Evolutionary conservation across 1,140 invertebrate species (phyloP).

Genomic region (Thaumatotibia leucotreta): DNA sequence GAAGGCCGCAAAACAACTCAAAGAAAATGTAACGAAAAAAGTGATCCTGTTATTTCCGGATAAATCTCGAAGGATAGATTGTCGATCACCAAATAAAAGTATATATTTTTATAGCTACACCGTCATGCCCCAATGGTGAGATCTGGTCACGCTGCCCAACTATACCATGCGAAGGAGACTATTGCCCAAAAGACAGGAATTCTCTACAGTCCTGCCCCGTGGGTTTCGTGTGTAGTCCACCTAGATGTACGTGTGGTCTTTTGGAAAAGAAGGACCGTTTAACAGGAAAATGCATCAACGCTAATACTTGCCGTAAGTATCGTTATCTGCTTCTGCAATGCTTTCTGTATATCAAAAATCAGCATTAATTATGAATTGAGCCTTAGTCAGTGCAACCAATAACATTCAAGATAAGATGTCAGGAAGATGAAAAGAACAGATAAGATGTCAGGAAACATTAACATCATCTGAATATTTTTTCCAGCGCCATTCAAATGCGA

Average conservation of each 20-base stretch:
- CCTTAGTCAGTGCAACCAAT: too few species aligned
- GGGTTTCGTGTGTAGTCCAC: slow-evolving; percentile 10
- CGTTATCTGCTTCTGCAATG: too few species aligned
- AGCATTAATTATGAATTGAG: too few species aligned
- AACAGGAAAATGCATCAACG: slow-evolving; percentile 21
- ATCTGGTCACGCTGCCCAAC: slow-evolving; percentile 12
- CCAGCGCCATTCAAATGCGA: slow-evolving; percentile 21
- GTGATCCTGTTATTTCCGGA: not conserved
- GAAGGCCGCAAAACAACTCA: too few species aligned
- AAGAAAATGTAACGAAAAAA: too few species aligned
- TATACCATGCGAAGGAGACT: slow-evolving; percentile 14
- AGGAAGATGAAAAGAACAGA: too few species aligned
- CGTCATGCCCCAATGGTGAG: slow-evolving; percentile 10
- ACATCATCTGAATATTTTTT: too few species aligned
- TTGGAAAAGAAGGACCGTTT: slow-evolving; percentile 8
- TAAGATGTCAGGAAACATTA: too few species aligned
- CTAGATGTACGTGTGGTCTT: slow-evolving; percentile 17
- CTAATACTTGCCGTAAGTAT: slow-evolving; percentile 21
- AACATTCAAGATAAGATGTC: too few species aligned
- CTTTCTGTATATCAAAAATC: not conserved
- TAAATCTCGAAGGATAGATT: not conserved
- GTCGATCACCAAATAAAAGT: too few species aligned
- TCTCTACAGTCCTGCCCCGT: slow-evolving; percentile 7
- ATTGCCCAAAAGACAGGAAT: slow-evolving; percentile 14
- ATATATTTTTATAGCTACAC: not conserved